Conservation (phyloP, 1,140 invertebrate genomes). For the Bombus sylvicola region DNA sequence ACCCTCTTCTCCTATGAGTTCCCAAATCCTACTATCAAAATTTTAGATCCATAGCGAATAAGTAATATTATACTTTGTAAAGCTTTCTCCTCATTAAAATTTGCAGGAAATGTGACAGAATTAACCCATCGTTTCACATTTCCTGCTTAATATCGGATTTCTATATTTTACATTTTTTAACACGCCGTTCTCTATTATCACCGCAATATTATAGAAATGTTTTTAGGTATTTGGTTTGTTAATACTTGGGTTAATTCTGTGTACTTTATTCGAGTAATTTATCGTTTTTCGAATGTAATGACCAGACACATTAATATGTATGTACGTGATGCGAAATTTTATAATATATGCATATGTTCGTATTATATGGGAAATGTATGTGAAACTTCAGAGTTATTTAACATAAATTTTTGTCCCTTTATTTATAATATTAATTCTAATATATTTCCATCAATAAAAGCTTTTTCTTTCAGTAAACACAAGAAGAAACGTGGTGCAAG, state of each 20-base stretch:
- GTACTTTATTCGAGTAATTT: constrained; percentile 18
- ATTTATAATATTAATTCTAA: constrained; percentile 51
- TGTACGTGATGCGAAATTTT: constrained; percentile 33
- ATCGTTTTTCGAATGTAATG: constrained; percentile 20
- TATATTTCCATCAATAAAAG: constrained; percentile 60
- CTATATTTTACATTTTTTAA: constrained; percentile 48
- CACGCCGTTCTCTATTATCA: constrained; percentile 77
- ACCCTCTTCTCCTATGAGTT: constrained; percentile 71
- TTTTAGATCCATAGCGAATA: constrained; percentile 34
- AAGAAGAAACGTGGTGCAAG: constrained; percentile 79
- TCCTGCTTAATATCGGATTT: constrained; percentile 47
- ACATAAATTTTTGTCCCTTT: constrained; percentile 66
- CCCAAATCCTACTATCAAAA: constrained; percentile 68
- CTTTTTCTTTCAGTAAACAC: constrained; percentile 79
- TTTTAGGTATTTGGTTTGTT: constrained; percentile 55
- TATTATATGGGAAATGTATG: constrained; percentile 29
- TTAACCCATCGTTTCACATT: constrained; percentile 63
- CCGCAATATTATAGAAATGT: constrained; percentile 46
- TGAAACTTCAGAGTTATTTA: constrained; percentile 7
- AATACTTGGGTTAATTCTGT: constrained; percentile 58
- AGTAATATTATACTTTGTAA: constrained; percentile 21
- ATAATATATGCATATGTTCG: constrained; percentile 27
- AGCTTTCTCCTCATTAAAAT: constrained; percentile 29
- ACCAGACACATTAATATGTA: constrained; percentile 19
- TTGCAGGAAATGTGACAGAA: constrained; percentile 65